Base-by-base conservation (phyloP, 2,888 invertebrate species). In the Auanema sp. region DNA sequence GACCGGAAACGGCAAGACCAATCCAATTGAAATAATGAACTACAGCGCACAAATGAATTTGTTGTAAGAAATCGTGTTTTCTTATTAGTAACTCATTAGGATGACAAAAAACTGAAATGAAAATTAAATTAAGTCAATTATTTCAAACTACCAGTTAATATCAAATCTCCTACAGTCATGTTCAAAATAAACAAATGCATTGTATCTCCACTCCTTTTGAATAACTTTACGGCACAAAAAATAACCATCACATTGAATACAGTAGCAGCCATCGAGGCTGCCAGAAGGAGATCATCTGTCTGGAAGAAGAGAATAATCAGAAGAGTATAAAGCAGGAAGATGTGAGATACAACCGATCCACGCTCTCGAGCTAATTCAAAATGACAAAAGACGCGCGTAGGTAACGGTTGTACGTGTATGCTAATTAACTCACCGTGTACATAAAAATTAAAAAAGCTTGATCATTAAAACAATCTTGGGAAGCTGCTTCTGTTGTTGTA, bases 151-250 rank as follows among this genome's bases (percentile, higher is more conserved):
- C 80, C 78, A 56, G 82, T 82, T n/a, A 82, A 63, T 8, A 82
- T 71, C 5, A 83, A 65, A 59, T 82, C 82, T 4, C 82, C 82
- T 42, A 78, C 64, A 6, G 82, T 82, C 82, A 82, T 82, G 56
- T 81, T 83, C 40, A 83, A 66, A 50, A 82, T 83, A 60, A 82
- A 82, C 41, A 82, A 62, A 59, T 83, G 83, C 82, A 82, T 82
- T 18, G 83, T 83, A 58, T 82, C 82, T 0, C 82, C 82, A 62
- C 77, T 79, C 52, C 81, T 57, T 65, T 72, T 72, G 68, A 71
- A 77, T 11, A 77, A 43, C 67, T 79, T 77, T n/a, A 83, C 68
- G n/a, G 82, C 82, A 60, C 82, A 82, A 61, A 81, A 79, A 24
- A 82, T 77, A 44, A 82, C 82, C 66, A 82, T 74, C 4, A 82